These are phyloP conservation scores for Rhynchopsitta pachyrhyncha DNA, from an alignment of 2,113 vertebrate genomes.

Conservation along the genomic window DNA sequence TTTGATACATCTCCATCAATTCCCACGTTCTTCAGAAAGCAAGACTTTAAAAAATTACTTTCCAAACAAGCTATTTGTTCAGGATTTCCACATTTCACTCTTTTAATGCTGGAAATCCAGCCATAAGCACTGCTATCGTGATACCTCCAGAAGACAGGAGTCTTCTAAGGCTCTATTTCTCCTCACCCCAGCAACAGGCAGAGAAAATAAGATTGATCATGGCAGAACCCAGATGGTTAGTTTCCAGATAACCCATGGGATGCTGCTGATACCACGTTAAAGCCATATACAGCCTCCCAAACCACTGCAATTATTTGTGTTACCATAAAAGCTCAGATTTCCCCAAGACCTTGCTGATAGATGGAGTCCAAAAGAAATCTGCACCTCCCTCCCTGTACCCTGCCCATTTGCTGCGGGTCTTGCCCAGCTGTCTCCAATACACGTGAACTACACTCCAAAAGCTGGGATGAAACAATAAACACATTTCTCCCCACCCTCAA, in stretches of 20 bases:
- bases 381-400: not conserved
- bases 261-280: not conserved
- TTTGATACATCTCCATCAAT: not conserved
- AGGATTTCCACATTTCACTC: not conserved
- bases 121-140: not conserved
- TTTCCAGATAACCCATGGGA: not conserved
- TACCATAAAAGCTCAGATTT: not conserved
- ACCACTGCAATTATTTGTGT: not conserved
- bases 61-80: not conserved
- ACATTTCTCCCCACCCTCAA: not conserved
- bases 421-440: not conserved
- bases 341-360: not conserved
- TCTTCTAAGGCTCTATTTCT: not conserved
- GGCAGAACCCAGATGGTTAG: not conserved
- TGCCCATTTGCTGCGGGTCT: not conserved
- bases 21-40: not conserved
- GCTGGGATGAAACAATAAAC: not conserved
- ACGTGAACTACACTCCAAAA: not conserved
- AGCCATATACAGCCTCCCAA: not conserved
- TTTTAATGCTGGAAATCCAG: not conserved
- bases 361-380: not conserved
- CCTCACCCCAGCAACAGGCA: not conserved
- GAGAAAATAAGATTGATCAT: not conserved
- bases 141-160: not conserved
- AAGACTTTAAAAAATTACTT: not conserved